Conservation (phyloP, 2,888 invertebrate species). For the Diarsia brunnea region DNA sequence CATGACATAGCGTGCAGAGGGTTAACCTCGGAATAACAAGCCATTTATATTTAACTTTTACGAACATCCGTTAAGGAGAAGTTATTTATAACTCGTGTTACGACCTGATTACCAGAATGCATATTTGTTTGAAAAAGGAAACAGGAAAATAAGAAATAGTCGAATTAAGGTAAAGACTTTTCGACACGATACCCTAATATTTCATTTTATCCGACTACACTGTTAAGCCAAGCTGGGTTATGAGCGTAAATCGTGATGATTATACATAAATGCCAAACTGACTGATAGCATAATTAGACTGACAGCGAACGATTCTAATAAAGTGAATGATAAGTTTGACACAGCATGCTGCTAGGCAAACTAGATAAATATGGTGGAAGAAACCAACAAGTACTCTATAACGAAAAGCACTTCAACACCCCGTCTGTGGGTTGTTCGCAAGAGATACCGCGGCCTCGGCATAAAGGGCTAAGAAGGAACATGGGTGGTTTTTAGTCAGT, state of each 20-base stretch:
- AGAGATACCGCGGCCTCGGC: too few species aligned
- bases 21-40: conserved; percentile 13
- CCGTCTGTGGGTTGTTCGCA: too few species aligned
- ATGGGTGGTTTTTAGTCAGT: too few species aligned
- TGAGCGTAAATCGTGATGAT: not conserved
- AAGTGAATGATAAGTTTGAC: not conserved
- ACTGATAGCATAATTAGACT: not conserved
- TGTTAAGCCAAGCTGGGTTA: not conserved
- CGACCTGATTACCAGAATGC: not conserved
- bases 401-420: not conserved
- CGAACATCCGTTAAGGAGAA: conserved; percentile 8
- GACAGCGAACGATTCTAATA: not conserved
- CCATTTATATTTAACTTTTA: conserved; percentile 13
- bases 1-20: conserved; percentile 27
- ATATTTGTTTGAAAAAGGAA: conserved; percentile 14
- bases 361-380: not conserved
- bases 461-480: too few species aligned
- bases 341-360: not conserved
- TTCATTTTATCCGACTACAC: not conserved
- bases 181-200: not conserved
- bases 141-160: not conserved
- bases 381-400: not conserved
- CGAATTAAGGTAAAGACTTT: not conserved
- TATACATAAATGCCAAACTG: not conserved
- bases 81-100: not conserved